Evolutionary conservation across 2,797 vertebrate genomes (phyloP), one percentile per base, ranked within the genome.

Genomic region (Neostethus bicornis): DNA sequence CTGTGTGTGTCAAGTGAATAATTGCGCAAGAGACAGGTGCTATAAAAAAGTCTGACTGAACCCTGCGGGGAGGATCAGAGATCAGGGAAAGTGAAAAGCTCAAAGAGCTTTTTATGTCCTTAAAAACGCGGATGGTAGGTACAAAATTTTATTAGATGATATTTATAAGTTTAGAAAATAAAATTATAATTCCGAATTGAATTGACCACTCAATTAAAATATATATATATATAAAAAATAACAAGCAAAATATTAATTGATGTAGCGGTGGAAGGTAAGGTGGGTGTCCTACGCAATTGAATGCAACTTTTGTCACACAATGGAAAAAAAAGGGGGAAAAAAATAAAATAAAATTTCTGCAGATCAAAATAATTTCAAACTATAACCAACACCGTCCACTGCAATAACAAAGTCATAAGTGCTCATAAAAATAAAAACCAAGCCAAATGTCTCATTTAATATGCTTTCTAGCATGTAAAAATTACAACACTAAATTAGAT

Each of bases 401-500:
- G n/a, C n/a, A n/a, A n/a, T n/a, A n/a, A n/a, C n/a, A n/a, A n/a
- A n/a, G 13, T 13, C 4, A 14, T 34, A 4, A 34, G 34, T 14
- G 14, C 14, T 28, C 29, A 29, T 29, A 29, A 28, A 29, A 9
- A 11, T 28, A 46, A 4, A 11, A 16, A 23, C 24, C 2, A 13
- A 7, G 35, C 7, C 6, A 23, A 24, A 1, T 0, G 25, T 5
- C 3, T 5, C 25, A n/a, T n/a, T n/a, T n/a, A n/a, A n/a, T 25
- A 26, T 26, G 25, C 20, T 20, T 12, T 12, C 9, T 10, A 31
- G 5, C 35, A 7, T 6, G 29, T 35, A n/a, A 14, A 21, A 29
- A 53, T 42, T 16, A 4, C 5, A 6, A 56, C 83, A 31, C 67
- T 47, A 75, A 31, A 80, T 77, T 66, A 72, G 54, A 79, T 62